Evolutionary conservation across 2,888 invertebrate genomes (phyloP), one percentile per base, ranked within the genome.

Genomic region (Pycnomerus fuliginosus): DNA sequence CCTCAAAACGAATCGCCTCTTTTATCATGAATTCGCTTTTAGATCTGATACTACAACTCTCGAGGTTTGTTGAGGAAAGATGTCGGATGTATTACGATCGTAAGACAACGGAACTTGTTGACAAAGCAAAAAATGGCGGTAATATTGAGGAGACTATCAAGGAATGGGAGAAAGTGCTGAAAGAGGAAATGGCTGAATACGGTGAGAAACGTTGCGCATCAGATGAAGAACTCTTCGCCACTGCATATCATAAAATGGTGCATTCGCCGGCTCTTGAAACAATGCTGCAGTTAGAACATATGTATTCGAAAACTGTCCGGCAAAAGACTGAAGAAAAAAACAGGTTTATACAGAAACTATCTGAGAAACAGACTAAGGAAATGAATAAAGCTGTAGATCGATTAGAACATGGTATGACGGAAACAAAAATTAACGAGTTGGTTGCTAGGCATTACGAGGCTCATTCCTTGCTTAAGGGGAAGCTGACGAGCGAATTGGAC

Each of bases 311-410:
- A 61, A 84, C 85, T 23, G 86, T 93, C 11, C 79, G 83, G 37
- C 83, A 83, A 60, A 82, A 87, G 62, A 79, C 84, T 29, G 76
- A 83, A 45, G 81, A 84, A 56, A 84, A 89, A 64, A 85, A 89
- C 65, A 79, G 80, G 17, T 84, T 87, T 65, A 82, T 90, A 13
- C 76, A 79, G 46, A 76, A 79, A 34, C 72, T 91, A 2, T 87
- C 86, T 16, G 77, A 82, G 53, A 79, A 76, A 36, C 92, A 93
- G 76, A 86, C 86, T 24, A 80, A 85, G 59, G 95, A 95, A 76
- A 94, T 95, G 92, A 86, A 90, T 55, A 77, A 83, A 24, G 90
- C 90, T 36, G 82, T 95, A 28, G 84, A 87, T 52, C 80, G 84
- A 36, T 74, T 93, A 17, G 89, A 91, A 31, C 74, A 80, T 24